Conservation (phyloP, 2,113 vertebrate species). For the Maccullochella peelii region DNA sequence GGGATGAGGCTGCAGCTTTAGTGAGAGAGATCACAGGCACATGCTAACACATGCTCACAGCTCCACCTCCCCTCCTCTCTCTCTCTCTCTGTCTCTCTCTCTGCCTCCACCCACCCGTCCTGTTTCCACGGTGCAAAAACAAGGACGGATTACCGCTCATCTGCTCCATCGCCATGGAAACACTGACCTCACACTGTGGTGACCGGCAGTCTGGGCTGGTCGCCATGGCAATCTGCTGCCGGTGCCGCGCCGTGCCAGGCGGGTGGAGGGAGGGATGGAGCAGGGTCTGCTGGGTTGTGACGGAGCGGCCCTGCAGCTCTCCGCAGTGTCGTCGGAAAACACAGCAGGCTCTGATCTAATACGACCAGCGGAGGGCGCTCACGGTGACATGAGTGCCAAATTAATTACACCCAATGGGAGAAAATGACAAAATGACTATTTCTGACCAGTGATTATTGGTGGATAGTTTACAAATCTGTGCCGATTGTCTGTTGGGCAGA, state of each 20-base stretch:
- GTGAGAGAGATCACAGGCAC: constrained; percentile 44
- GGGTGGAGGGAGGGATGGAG: not conserved
- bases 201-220: constrained; percentile 74
- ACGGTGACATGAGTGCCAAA: accelerated
- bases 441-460: no score
- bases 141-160: constrained; percentile 82
- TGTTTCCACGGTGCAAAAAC: constrained; percentile 71
- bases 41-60: constrained; percentile 39
- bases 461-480: no score
- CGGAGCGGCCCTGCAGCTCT: constrained; percentile 14
- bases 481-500: no score
- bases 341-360: no score
- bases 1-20: constrained; percentile 28
- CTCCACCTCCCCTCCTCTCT: constrained; percentile 15
- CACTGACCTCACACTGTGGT: constrained; percentile 82
- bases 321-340: constrained; percentile 24
- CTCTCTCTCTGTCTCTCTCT: not conserved
- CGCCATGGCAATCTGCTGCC: constrained; percentile 68
- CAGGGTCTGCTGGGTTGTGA: not conserved
- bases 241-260: constrained; percentile 24
- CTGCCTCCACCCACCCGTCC: constrained; percentile 9
- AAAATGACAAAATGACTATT: no score
- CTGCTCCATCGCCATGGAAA: constrained; percentile 83
- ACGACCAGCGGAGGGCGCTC: constrained; percentile 51
- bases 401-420: no score